phyloP scores from a whole-genome alignment of 2,888 invertebrate species.

The Chaetogeoica ovagalla region DNA sequence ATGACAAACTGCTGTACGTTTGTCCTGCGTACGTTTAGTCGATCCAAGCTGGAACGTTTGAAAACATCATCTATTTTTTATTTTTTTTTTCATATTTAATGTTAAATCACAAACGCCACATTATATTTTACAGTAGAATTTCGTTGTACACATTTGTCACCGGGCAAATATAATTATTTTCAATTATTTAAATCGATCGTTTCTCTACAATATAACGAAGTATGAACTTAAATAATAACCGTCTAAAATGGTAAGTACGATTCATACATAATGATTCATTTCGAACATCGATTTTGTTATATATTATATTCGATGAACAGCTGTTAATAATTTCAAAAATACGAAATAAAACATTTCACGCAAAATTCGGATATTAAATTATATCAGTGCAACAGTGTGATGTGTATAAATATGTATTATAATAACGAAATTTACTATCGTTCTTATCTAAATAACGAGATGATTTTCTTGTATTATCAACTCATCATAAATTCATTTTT shows the following conservation, averaged over 20 bases:
- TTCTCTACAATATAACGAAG: background rate
- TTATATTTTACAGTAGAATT: background rate
- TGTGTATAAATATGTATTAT: too few relatives aligned
- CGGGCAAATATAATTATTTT: background rate
- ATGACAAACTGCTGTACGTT: constrained; percentile 30
- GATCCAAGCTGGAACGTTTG: constrained; percentile 26
- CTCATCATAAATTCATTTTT: too few relatives aligned
- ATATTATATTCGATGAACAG: background rate
- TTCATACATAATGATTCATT: background rate
- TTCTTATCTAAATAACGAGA: too few relatives aligned
- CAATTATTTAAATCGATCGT: background rate
- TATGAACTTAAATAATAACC: constrained; percentile 13
- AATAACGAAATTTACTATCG: too few relatives aligned
- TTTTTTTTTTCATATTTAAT: constrained; percentile 1
- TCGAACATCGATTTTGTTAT: background rate
- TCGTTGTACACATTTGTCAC: background rate
- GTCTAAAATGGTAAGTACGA: constrained; percentile 10
- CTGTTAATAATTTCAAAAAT: background rate
- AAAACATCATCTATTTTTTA: constrained; percentile 12
- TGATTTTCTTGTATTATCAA: too few relatives aligned
- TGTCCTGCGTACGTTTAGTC: constrained; percentile 40
- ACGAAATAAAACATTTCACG: background rate
- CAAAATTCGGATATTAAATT: too few relatives aligned
- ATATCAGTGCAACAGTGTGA: too few relatives aligned
- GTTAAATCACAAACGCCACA: background rate